Conservation (phyloP, 2,797 vertebrate species). For the Valencia hispanica region DNA sequence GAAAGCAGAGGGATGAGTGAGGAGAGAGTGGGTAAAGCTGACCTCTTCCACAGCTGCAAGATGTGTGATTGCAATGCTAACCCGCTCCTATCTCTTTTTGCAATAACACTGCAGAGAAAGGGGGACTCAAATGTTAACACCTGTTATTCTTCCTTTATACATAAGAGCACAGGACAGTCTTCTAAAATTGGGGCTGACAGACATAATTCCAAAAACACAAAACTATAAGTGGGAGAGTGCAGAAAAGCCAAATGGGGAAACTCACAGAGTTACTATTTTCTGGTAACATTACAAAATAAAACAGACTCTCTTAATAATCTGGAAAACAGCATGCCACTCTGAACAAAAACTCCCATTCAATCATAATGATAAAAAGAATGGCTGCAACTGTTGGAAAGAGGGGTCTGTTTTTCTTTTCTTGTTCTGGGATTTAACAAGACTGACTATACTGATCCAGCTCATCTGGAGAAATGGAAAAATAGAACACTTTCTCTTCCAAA, state of each 20-base stretch:
- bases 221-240: not conserved
- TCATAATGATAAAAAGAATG: slow-evolving; percentile 44
- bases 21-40: slow-evolving; percentile 42
- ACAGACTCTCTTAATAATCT: slow-evolving; percentile 30
- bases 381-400: slow-evolving; percentile 32
- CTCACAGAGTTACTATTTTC: not conserved
- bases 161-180: slow-evolving; percentile 10
- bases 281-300: not conserved
- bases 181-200: slow-evolving; percentile 24
- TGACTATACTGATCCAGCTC: slow-evolving; percentile 22
- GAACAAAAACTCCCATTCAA: slow-evolving; percentile 13
- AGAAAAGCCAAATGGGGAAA: slow-evolving; percentile 13
- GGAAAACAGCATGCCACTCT: slow-evolving; percentile 16
- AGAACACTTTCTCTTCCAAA: slow-evolving; percentile 30
- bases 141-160: slow-evolving; percentile 29
- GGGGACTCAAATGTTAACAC: slow-evolving; percentile 23
- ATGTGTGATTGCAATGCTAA: slow-evolving; percentile 79
- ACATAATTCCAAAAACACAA: slow-evolving; percentile 12
- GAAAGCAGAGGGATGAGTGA: slow-evolving; percentile 50
- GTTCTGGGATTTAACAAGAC: slow-evolving; percentile 31
- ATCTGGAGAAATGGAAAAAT: slow-evolving; percentile 37
- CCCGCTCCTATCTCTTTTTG: slow-evolving; percentile 55
- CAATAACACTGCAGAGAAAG: slow-evolving; percentile 38
- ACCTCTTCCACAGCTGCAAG: slow-evolving; percentile 73
- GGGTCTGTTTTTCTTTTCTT: slow-evolving; percentile 9